Conservation (phyloP, 2,888 invertebrate genomes). For the Agrochola litura region DNA sequence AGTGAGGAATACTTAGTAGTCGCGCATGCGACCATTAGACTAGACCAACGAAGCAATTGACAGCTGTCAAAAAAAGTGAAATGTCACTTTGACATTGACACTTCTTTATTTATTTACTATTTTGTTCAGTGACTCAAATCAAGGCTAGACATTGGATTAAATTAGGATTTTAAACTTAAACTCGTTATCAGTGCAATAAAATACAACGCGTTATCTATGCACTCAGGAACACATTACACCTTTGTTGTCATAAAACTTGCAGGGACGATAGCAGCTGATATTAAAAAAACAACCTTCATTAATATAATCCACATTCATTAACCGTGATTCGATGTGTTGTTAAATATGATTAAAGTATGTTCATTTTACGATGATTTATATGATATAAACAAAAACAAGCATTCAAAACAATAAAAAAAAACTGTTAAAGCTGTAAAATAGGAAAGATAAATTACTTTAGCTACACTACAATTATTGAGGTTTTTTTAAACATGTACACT, state of each 20-base stretch:
- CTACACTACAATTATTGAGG: not conserved
- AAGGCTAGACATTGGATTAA: constrained; percentile 6
- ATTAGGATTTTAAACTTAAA: constrained; percentile 1
- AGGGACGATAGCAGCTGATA: constrained; percentile 27
- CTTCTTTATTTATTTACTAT: not conserved
- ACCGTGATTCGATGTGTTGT: not conserved
- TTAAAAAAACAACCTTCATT: constrained; percentile 13
- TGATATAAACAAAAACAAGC: not conserved
- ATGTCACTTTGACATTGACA: constrained; percentile 48
- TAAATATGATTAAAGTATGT: not conserved
- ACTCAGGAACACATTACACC: constrained; percentile 27
- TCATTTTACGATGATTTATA: not conserved
- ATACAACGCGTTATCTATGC: constrained; percentile 21
- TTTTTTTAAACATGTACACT: not conserved
- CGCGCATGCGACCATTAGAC: too few relatives aligned
- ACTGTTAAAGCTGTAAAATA: not conserved
- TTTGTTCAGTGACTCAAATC: constrained; percentile 19
- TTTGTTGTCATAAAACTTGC: constrained; percentile 29
- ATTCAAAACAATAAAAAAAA: not conserved
- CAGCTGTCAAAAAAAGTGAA: not conserved
- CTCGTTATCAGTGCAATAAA: constrained; percentile 28
- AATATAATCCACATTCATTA: constrained; percentile 27
- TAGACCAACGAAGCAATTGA: not conserved
- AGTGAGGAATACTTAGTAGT: too few relatives aligned
- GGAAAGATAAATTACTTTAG: not conserved